Evolutionary conservation across 2,888 invertebrate species (phyloP), one percentile per base, ranked within the genome.

Genomic region (Dusona sp.): DNA sequence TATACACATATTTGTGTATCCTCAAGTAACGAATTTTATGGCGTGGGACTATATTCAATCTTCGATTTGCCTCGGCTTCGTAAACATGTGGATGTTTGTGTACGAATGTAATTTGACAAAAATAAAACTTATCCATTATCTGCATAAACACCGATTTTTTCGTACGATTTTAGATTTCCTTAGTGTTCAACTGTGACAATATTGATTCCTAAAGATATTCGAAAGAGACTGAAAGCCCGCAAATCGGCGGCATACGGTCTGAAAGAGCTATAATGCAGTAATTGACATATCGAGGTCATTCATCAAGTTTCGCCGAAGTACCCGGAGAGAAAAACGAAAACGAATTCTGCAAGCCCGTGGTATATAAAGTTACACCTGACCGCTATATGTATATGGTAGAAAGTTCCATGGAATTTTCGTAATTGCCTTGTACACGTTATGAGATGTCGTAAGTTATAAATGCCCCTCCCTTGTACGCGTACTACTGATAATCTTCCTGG

Each of bases 341-440:
- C 57, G 73, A 78, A 81, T 51, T 72, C 64, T 61, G 80, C 72
- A 29, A 42, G 36, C 51, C 33, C 29, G n/a, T 29, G 45, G 33
- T n/a, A 29, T 51, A 29, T 65, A 74, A 64, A 51, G 33, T 64
- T 61, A 77, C 68, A 51, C 33, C 45, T 45, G 75, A 45, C 42
- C 61, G 61, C 29, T 61, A 61, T 45, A n/a, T 80, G n/a, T 72
- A 25, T 33, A 38, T 64, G 70, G 79, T 83, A 75, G 74, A 85
- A 85, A 85, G 79, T 85, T 82, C 70, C 33, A 22, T 65, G 79
- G 75, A 79, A 78, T 78, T 67, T 81, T 78, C 79, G 48, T 83
- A 83, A 83, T 79, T 73, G 61, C 48, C 33, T 25, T 64, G 38
- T 48, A 48, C 64, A 25, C 45, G 67, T 74, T 70, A 75, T 61